Percentiles rank a stretch among this genome's conserved stretches.
Conservation (phyloP, 2,797 vertebrate species). For the Eutrigla gurnardus region DNA sequence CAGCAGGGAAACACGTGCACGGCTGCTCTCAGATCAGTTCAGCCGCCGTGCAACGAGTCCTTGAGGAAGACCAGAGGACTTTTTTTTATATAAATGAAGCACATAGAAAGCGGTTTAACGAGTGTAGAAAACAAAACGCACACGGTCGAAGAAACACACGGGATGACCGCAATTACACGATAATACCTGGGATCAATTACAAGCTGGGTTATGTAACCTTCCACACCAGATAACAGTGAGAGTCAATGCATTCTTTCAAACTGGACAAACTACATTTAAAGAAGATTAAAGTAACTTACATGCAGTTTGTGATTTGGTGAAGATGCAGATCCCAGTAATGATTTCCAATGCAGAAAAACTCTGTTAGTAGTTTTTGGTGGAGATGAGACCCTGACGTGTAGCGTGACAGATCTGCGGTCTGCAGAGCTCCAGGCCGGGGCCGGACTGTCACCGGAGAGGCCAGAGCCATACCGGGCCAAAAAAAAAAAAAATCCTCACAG, state of each 20-base stretch:
- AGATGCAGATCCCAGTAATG: slow-evolving; percentile 36
- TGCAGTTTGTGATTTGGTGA: not conserved
- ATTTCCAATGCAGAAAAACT: slow-evolving; percentile 26
- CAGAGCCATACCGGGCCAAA: slow-evolving; percentile 40
- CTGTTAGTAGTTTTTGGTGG: slow-evolving; percentile 16
- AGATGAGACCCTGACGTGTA: slow-evolving; percentile 43
- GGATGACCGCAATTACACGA: not conserved
- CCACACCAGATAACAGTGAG: not conserved
- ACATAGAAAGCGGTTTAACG: slow-evolving; percentile 12
- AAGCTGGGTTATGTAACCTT: not conserved
- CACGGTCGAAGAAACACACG: not conserved
- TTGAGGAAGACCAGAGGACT: slow-evolving; percentile 60
- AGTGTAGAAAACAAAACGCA: not conserved
- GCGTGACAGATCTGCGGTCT: slow-evolving; percentile 48
- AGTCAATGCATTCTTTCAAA: not conserved
- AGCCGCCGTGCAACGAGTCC: slow-evolving; percentile 45
- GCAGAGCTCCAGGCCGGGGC: slow-evolving; percentile 45
- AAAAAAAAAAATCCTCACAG: slow-evolving; percentile 20
- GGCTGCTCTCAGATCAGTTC: slow-evolving; percentile 51
- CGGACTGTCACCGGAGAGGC: slow-evolving; percentile 68
- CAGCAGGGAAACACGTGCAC: slow-evolving; percentile 48
- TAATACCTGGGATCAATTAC: slow-evolving; percentile 7
- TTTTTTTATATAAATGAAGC: slow-evolving; percentile 43
- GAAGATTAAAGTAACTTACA: slow-evolving; percentile 66
- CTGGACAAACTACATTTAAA: not conserved